Base-by-base conservation (phyloP, 2,888 invertebrate species). In the Tribolium freemani region DNA sequence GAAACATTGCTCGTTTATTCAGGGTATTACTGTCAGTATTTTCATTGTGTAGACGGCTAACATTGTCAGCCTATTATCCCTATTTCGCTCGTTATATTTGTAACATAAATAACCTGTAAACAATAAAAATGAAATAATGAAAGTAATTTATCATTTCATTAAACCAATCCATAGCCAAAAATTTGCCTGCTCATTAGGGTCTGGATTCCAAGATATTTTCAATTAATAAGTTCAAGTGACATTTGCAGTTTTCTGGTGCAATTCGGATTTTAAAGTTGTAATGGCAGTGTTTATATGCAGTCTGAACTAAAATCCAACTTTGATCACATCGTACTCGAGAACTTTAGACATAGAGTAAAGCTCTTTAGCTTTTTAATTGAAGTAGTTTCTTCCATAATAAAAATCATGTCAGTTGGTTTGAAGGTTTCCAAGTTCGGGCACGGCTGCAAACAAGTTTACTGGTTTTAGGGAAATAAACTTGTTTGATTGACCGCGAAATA, bases 1-100 rank as follows among this genome's bases (percentile, higher is more conserved):
- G 53, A 46, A 60, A 45, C 60, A 60, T 51, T 60, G 69, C 53
- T 20, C 56, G 58, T 58, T 58, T 68, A 68, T 68, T 68, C 68
- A 69, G 51, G 60, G 58, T 60, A 69, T 69, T 69, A 69, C 51
- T 69, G 69, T 69, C 69, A 51, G 69, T 53, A 53, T 16, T 68
- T 58, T 21, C 60, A 69, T 69, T 69, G 69, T 69, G 8, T 58
- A 44, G 13, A 31, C 46, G 60, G 11, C 69, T 45, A 60, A 69
- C 69, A 69, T 44, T 69, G 60, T 60, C 60, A 69, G 60, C 51
- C 60, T 56, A 69, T 69, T 68, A 67, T 67, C 51, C 69, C 10
- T 31, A 31, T 68, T 66, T 48, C 16, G 68, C 50, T 46, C 44
- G 51, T 46, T 60, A 54, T 54, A 38, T 53, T 64, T 61, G 61